phyloP scores from a whole-genome alignment of 2,113 vertebrate genomes.

The Anthoscopus minutus region DNA sequence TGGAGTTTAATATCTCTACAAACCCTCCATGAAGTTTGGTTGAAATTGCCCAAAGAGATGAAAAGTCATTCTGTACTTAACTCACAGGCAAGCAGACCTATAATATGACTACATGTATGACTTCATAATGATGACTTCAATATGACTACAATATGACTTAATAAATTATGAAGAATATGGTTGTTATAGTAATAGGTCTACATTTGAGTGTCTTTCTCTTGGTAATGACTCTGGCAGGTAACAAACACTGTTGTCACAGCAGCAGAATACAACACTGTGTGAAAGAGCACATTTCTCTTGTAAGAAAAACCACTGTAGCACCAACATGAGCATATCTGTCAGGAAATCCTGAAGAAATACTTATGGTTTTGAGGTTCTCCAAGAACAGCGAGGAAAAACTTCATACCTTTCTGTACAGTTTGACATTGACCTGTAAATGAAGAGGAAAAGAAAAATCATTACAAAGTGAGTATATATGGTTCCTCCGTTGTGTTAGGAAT shows the following conservation, averaged over 20 bases:
- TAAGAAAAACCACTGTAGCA: not conserved
- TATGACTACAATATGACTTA: too few relatives aligned
- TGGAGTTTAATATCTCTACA: not conserved
- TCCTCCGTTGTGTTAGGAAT: not conserved
- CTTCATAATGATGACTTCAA: too few relatives aligned
- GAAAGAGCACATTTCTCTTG: not conserved
- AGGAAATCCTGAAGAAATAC: slow-evolving; percentile 4
- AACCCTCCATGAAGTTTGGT: not conserved
- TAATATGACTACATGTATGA: not conserved
- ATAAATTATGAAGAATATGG: too few relatives aligned
- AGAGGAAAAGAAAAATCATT: not conserved
- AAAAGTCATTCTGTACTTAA: not conserved
- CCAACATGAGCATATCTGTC: not conserved
- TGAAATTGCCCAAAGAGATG: not conserved
- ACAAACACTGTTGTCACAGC: not conserved
- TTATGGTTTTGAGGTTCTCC: not conserved
- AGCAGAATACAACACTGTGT: not conserved
- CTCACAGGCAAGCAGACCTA: not conserved
- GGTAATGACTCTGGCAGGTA: not conserved
- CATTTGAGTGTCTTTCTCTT: not conserved
- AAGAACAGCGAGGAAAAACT: not conserved
- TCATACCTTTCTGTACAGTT: slow-evolving; percentile 74
- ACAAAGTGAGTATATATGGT: rapidly evolving
- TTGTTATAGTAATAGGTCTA: not conserved
- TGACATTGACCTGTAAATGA: slow-evolving; percentile 78